Conservation (phyloP, 1,140 invertebrate species). For the Drosophila novamexicana region DNA sequence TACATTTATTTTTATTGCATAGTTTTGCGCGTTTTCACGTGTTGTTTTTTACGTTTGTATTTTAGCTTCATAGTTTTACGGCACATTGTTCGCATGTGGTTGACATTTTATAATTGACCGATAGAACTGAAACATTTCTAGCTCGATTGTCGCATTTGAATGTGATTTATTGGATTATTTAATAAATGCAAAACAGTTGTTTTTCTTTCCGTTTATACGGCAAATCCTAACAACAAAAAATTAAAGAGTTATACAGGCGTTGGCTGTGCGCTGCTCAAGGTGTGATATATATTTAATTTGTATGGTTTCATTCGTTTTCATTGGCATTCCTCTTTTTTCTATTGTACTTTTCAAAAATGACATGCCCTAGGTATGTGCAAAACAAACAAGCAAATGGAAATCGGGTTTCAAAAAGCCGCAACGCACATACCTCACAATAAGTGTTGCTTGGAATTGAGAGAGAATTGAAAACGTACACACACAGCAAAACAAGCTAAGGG, state of each 20-base stretch:
- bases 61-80: conserved; percentile 53
- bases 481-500: no score
- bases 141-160: conserved; percentile 16
- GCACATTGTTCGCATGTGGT: conserved; percentile 59
- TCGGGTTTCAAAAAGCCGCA: conserved; percentile 15
- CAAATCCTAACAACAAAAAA: conserved; percentile 54
- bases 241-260: conserved; percentile 70
- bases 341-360: conserved; percentile 69
- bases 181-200: conserved; percentile 41
- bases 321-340: conserved; percentile 62
- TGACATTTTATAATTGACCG: conserved; percentile 51
- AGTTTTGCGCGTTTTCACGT: conserved; percentile 50
- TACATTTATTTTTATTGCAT: conserved; percentile 37
- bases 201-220: conserved; percentile 30
- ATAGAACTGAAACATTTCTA: conserved; percentile 35
- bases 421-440: conserved; percentile 4
- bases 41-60: conserved; percentile 56
- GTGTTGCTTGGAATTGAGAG: no score
- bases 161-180: conserved; percentile 60
- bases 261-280: conserved; percentile 67
- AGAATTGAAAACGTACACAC: no score
- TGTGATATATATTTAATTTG: conserved; percentile 82
- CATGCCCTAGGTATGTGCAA: conserved; percentile 50
- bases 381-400: conserved; percentile 29
- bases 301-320: conserved; percentile 82